phyloP scores from a whole-genome alignment of 2,113 vertebrate species.

The Noctilio leporinus region DNA sequence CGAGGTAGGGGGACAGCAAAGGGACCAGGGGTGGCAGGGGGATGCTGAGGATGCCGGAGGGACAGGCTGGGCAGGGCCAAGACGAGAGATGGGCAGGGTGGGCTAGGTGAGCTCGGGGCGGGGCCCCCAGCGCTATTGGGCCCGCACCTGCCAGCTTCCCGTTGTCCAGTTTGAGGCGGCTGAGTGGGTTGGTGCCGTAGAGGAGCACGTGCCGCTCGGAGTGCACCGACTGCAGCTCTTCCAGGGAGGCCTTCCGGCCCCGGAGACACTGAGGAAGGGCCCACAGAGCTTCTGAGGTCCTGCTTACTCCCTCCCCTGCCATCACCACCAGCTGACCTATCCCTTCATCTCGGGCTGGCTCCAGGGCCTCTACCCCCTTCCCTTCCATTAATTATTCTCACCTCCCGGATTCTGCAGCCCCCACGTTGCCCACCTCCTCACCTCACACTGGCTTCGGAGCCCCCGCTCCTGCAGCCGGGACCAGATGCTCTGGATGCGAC shows the following conservation, averaged over 20 bases:
- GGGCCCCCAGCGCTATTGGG: neutral
- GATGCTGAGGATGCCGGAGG: neutral
- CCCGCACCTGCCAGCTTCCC: conserved; percentile 86
- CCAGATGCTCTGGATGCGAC: conserved; percentile 93
- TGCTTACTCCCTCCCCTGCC: neutral
- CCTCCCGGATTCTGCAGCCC: fast-evolving
- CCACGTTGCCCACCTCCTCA: conserved; percentile 57
- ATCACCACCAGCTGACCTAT: fast-evolving
- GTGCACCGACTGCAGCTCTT: conserved; percentile 90
- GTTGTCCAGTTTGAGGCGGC: conserved; percentile 89
- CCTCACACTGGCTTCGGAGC: conserved; percentile 89
- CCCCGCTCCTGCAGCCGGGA: conserved; percentile 90
- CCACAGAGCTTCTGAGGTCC: neutral
- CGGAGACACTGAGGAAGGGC: conserved; percentile 80
- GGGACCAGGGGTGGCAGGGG: neutral
- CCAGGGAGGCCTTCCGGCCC: conserved; percentile 88
- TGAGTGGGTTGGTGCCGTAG: conserved; percentile 90
- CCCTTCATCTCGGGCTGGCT: neutral
- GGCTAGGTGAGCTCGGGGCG: fast-evolving
- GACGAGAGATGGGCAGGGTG: neutral
- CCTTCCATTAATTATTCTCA: fast-evolving
- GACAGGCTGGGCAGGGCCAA: neutral
- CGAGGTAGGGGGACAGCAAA: neutral
- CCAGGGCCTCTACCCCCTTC: neutral
- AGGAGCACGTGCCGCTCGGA: conserved; percentile 86